Conservation (phyloP, 2,797 vertebrate genomes). For the Morus bassanus region DNA sequence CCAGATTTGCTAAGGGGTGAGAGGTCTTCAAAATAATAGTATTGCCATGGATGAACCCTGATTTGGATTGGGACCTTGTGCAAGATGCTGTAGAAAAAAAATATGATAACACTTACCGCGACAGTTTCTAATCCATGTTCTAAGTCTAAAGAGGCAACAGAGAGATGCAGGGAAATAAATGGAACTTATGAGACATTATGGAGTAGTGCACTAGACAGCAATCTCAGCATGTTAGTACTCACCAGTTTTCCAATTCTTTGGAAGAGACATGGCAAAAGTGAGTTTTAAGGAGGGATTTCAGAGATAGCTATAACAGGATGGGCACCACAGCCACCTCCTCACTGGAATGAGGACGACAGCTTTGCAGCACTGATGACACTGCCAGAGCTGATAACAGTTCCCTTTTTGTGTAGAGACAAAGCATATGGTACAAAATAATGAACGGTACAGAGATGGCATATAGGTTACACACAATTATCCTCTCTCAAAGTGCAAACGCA, state of each 20-base stretch:
- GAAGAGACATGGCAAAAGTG: not conserved
- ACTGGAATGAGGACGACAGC: not conserved
- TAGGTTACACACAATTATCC: not conserved
- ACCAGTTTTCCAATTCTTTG: not conserved
- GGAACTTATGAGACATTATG: rapidly evolving
- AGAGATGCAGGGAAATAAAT: not conserved
- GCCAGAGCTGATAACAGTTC: not conserved
- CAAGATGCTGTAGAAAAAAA: not conserved
- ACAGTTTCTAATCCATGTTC: not conserved
- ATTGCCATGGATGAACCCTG: not conserved
- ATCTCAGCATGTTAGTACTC: not conserved
- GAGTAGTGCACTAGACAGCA: not conserved
- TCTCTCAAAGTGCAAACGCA: not conserved
- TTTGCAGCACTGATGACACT: not conserved
- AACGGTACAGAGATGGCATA: not conserved
- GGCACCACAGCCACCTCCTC: not conserved
- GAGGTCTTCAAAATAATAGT: not conserved
- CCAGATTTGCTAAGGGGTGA: not conserved
- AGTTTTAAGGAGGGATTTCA: not conserved
- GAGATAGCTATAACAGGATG: not conserved
- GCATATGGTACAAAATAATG: not conserved
- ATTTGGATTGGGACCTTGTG: not conserved
- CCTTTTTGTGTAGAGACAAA: not conserved
- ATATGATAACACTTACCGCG: not conserved
- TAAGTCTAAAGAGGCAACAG: not conserved